Conservation (phyloP, 2,113 vertebrate genomes). For the Oreotragus oreotragus region DNA sequence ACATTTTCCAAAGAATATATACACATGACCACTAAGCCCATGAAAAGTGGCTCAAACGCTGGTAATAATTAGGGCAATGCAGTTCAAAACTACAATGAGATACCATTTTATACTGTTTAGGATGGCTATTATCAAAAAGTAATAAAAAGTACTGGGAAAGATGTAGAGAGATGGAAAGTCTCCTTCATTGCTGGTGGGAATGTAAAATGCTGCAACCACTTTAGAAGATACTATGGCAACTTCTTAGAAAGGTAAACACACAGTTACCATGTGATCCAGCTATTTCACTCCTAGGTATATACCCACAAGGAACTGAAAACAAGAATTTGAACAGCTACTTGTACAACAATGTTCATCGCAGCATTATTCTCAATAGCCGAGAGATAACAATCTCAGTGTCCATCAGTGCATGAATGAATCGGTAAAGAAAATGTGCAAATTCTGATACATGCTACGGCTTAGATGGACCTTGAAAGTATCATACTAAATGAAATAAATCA, state of each 20-base stretch:
- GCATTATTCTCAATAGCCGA: not conserved
- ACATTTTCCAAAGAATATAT: not conserved
- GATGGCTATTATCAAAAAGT: not conserved
- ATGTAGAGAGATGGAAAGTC: not conserved
- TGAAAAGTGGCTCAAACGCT: not conserved
- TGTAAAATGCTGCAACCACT: not conserved
- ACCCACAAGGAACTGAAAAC: not conserved
- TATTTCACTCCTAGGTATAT: not conserved
- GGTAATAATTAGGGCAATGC: not conserved
- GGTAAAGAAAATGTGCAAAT: not conserved
- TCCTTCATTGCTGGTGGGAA: not conserved
- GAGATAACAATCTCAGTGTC: not conserved
- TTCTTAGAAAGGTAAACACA: not conserved
- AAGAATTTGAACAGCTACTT: not conserved
- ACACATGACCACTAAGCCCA: not conserved
- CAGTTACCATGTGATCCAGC: not conserved
- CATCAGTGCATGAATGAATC: not conserved
- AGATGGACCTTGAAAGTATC: not conserved
- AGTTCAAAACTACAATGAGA: not conserved
- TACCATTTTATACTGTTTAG: not conserved
- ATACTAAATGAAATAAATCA: not conserved
- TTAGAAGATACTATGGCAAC: not conserved
- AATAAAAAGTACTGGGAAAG: rapidly evolving
- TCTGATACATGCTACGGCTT: not conserved
- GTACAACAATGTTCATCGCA: not conserved